These are phyloP conservation scores for Cirrhinus molitorella DNA, from an alignment of 2,797 vertebrate genomes.

Conservation along the genomic window DNA sequence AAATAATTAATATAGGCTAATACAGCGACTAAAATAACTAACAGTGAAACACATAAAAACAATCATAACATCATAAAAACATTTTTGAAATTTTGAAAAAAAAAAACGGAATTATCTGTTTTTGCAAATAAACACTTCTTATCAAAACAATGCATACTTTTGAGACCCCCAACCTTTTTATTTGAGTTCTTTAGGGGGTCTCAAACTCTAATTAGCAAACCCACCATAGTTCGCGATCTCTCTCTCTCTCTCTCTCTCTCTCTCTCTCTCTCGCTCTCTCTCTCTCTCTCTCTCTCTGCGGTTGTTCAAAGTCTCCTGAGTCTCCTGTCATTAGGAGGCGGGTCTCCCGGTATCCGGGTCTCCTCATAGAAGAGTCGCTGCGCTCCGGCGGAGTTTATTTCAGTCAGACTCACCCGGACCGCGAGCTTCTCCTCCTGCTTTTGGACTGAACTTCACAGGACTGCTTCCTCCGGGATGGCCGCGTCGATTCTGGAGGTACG, in stretches of 20 bases:
- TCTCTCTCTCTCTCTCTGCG: slow-evolving; percentile 79
- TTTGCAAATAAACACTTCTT: too few relatives aligned
- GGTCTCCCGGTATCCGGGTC: slow-evolving; percentile 70
- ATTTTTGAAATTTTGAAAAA: too few relatives aligned
- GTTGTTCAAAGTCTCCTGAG: slow-evolving; percentile 36
- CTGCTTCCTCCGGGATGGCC: slow-evolving; percentile 89
- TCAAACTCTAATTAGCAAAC: neutral
- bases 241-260: slow-evolving; percentile 64
- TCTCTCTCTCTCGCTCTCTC: slow-evolving; percentile 82
- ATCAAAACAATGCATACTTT: neutral
- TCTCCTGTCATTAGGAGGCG: slow-evolving; percentile 89
- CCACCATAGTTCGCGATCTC: neutral
- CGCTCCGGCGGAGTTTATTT: slow-evolving; percentile 75
- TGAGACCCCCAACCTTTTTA: too few relatives aligned
- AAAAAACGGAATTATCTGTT: too few relatives aligned
- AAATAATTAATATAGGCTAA: too few relatives aligned
- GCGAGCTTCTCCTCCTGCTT: slow-evolving; percentile 73
- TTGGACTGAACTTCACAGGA: slow-evolving; percentile 78
- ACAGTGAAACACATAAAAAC: too few relatives aligned
- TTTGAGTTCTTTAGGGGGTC: neutral
- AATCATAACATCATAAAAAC: too few relatives aligned
- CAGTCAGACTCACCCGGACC: slow-evolving; percentile 76
- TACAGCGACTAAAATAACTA: too few relatives aligned
- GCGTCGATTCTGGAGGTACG: slow-evolving; percentile 91
- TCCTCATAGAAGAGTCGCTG: slow-evolving; percentile 79